phyloP scores from a whole-genome alignment of 2,888 invertebrate genomes.

The Esperia sulphurella region DNA sequence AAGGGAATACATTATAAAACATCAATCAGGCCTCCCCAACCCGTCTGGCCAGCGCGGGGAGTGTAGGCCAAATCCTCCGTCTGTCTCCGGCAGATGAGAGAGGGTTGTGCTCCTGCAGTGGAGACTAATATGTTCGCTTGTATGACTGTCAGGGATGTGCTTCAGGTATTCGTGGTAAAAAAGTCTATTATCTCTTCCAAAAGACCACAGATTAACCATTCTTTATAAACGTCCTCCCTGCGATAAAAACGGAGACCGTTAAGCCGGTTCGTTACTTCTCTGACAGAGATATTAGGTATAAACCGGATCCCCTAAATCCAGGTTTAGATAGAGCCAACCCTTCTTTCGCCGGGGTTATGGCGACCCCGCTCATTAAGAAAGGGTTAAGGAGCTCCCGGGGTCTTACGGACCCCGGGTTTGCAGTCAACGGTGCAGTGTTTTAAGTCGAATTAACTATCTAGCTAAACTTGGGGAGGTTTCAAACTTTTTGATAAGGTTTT shows the following conservation, averaged over 20 bases:
- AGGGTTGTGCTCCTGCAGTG: no score
- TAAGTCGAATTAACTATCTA: constrained; percentile 46
- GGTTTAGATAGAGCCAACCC: constrained; percentile 23
- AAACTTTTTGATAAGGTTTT: neutral
- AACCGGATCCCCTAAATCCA: constrained; percentile 27
- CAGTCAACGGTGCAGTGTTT: constrained; percentile 38
- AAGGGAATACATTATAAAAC: no score
- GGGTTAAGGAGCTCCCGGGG: constrained; percentile 44
- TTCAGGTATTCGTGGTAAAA: no score
- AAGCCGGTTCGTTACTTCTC: constrained; percentile 30
- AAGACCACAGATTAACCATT: neutral
- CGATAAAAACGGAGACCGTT: neutral
- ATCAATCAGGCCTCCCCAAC: no score
- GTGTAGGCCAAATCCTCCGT: no score
- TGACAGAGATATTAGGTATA: constrained; percentile 33
- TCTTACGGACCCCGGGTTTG: neutral
- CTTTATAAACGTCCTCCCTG: neutral
- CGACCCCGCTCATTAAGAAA: constrained; percentile 47
- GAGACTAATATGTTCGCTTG: no score
- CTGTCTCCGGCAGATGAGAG: no score
- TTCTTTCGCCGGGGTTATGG: constrained; percentile 31
- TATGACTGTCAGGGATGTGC: no score
- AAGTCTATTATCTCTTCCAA: no score
- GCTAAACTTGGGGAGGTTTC: constrained; percentile 47
- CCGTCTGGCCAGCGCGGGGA: no score